Evolutionary conservation across 2,888 invertebrate species (phyloP), one percentile per base, ranked within the genome.

Genomic region (Blastobasis lacticolella): DNA sequence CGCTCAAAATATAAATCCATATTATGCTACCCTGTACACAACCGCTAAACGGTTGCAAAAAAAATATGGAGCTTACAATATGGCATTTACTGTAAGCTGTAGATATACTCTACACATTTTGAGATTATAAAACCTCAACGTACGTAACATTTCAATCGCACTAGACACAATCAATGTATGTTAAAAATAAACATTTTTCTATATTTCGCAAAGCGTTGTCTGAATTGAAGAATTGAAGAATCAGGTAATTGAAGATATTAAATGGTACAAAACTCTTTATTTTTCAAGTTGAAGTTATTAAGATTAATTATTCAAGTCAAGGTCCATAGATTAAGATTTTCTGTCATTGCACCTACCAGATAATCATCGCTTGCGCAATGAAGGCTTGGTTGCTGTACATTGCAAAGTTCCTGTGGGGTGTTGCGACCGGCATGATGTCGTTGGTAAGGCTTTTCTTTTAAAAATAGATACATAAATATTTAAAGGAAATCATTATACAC

Each of bases 371-470:
- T 5, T 61, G 69, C 9, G 81, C 85, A 0, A 66, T 71, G 53
- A 68, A 73, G 6, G 81, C 88, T 0, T 88, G 86, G 74, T 61
- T 85, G 52, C 67, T 90, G 4, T 89, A 80, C 56, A 53, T 80
- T 0, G 75, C 87, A 8, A 79, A 87, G 45, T 81, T 89, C 51
- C 64, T 89, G 10, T 88, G 88, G 74, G 90, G 90, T 0, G 55
- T 78, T 6, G 88, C 88, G 0, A 77, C 80, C 1, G 90, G 90
- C 4, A 75, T 90, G 59, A 70, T 78, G 45, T 58, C 66, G 4
- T 79, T 78, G 37, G 87, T 86, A 64, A 75, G 23, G 23, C 1
- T 3, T 23, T 3, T 2, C 23, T 1, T 23, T 23, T 23, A 1
- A 23, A 23, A 23, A 23, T 23, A 23, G 23, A 23, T 23, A 23